phyloP scores from a whole-genome alignment of 1,140 invertebrate species.

The Philopotamus ludificatus region DNA sequence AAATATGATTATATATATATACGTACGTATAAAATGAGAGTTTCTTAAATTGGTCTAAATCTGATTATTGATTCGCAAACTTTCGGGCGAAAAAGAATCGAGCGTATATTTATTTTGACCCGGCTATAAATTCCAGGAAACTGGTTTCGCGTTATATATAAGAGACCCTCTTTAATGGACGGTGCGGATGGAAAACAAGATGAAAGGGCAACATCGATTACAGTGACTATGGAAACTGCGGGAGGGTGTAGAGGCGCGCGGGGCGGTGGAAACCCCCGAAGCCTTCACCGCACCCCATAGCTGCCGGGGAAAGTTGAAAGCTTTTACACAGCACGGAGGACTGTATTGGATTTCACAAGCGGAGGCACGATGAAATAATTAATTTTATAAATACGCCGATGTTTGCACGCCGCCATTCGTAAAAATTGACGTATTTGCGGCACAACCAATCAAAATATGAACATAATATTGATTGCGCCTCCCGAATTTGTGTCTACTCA shows the following conservation, averaged over 20 bases:
- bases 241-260: neutral
- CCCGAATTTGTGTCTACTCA: too few relatives aligned
- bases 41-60: too few relatives aligned
- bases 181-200: constrained; percentile 36
- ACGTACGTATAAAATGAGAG: neutral
- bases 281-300: neutral
- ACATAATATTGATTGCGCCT: too few relatives aligned
- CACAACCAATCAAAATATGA: too few relatives aligned
- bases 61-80: too few relatives aligned
- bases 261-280: neutral
- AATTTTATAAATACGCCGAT: constrained; percentile 10
- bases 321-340: constrained; percentile 1
- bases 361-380: constrained; percentile 4
- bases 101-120: constrained; percentile 31
- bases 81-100: too few relatives aligned
- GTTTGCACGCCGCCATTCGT: neutral
- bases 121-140: constrained; percentile 26
- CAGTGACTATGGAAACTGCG: constrained; percentile 38
- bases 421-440: too few relatives aligned
- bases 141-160: constrained; percentile 24
- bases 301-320: constrained; percentile 7
- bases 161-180: constrained; percentile 32
- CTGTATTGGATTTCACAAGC: constrained; percentile 1
- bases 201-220: constrained; percentile 40
- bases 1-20: constrained; percentile 8